phyloP scores from a whole-genome alignment of 2,113 vertebrate genomes.

The Prionailurus viverrinus region DNA sequence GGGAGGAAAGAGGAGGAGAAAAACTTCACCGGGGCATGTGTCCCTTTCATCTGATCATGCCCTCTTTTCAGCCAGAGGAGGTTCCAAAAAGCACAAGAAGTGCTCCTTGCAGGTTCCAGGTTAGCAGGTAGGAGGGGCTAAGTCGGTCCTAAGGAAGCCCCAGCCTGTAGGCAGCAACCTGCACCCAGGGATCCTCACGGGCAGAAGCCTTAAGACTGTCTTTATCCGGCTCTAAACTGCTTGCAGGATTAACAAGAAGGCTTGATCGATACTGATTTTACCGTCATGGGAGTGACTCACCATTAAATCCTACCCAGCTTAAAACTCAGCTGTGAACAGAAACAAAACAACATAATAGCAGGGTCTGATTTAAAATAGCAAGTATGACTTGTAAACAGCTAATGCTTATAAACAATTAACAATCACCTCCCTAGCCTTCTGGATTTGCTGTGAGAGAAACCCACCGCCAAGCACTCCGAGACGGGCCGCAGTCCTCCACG shows the following conservation, averaged over 20 bases:
- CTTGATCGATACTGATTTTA: slow-evolving; percentile 85
- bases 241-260: slow-evolving; percentile 85
- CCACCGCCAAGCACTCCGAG: accelerated
- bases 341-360: slow-evolving; percentile 77
- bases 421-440: not conserved
- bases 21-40: not conserved
- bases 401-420: slow-evolving; percentile 70
- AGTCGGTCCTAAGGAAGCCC: not conserved
- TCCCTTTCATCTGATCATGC: not conserved
- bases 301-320: slow-evolving; percentile 79
- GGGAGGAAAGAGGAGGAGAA: not conserved
- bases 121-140: not conserved
- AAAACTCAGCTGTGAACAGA: slow-evolving; percentile 83
- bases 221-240: slow-evolving; percentile 81
- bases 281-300: slow-evolving; percentile 84
- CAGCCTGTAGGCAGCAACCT: slow-evolving; percentile 60
- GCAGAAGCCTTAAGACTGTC: slow-evolving; percentile 72
- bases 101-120: not conserved
- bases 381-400: slow-evolving; percentile 71
- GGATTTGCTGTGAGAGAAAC: not conserved
- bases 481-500: not conserved
- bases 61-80: not conserved
- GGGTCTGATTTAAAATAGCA: slow-evolving; percentile 81
- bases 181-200: not conserved
- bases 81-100: not conserved